Evolutionary conservation across 2,113 vertebrate genomes (phyloP).

Genomic region (Strigops habroptila): DNA sequence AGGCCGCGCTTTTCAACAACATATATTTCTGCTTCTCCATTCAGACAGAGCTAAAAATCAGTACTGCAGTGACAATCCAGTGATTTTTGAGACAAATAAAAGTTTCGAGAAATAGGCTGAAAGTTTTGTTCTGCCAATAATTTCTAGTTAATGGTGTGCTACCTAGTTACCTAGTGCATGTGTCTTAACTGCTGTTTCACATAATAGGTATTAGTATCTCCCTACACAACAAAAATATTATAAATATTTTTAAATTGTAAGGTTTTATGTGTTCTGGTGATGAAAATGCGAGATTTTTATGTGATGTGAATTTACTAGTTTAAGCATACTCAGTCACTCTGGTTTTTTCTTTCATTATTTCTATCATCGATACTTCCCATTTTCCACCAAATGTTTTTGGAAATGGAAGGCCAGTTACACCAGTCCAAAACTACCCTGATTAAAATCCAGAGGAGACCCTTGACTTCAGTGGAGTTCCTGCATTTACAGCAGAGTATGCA

Average conservation of each 20-base stretch:
- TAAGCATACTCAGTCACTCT: background rate
- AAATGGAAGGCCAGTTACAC: background rate
- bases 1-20: rapidly evolving
- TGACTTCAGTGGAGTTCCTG: background rate
- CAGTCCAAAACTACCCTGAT: background rate
- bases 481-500: background rate
- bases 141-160: background rate
- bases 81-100: background rate
- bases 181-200: background rate
- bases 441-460: background rate
- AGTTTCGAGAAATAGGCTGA: background rate
- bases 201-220: background rate
- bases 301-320: background rate
- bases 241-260: background rate
- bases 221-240: background rate
- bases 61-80: background rate
- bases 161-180: background rate
- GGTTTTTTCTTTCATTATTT: background rate
- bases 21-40: background rate
- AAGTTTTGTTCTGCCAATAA: background rate
- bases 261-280: background rate
- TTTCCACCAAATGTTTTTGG: background rate
- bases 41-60: background rate
- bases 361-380: background rate
- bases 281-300: background rate